Base-by-base conservation (phyloP, 2,797 vertebrate genomes). In the Meriones psammophilus region DNA sequence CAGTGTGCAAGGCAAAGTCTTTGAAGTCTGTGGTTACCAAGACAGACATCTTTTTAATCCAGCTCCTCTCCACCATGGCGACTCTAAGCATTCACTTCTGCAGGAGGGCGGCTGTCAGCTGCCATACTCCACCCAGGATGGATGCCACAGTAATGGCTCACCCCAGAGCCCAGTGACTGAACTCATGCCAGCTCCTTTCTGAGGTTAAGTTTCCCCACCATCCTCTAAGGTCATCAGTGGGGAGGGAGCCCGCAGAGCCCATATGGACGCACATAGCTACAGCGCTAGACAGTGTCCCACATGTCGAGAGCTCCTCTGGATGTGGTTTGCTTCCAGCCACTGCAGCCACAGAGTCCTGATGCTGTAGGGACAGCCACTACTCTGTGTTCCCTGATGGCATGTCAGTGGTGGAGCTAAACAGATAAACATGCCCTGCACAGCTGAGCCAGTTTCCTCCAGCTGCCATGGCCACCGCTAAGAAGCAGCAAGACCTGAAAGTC, bases 311-410 rank as follows among this genome's bases (percentile, higher is more conserved):
- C 88, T 79, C 50, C 64, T 81, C 85, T 93, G 68, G 5, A 50
- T 20, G 24, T 0, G 0, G 60, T 14, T 64, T 26, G 81, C 8
- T 39, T 76, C 76, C 20, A 85, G 88, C 73, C 30, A 26, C 42
- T 66, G n/a, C 36, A 46, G 92, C 46, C 1, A 33, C 78, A 87
- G 94, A 69, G 54, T 76, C 64, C 64, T 12, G 30, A 78, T 28
- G 17, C 80, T 1, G 36, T 92, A 94, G 97, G 68, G 88, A 95
- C 68, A 95, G 94, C 26, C 83, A 33, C 91, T 88, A 95, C 93
- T 85, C 42, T 2, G 1, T 2, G 28, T 22, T 84, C 62, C 69
- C 6, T 94, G 96, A 87, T 85, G 74, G 96, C 96, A 96, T 10
- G 13, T 78, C 95, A 89, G 13, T 36, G 62, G 80, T 71, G n/a